Evolutionary conservation across 1,140 invertebrate species (phyloP).

Genomic region (Aplysia californica): DNA sequence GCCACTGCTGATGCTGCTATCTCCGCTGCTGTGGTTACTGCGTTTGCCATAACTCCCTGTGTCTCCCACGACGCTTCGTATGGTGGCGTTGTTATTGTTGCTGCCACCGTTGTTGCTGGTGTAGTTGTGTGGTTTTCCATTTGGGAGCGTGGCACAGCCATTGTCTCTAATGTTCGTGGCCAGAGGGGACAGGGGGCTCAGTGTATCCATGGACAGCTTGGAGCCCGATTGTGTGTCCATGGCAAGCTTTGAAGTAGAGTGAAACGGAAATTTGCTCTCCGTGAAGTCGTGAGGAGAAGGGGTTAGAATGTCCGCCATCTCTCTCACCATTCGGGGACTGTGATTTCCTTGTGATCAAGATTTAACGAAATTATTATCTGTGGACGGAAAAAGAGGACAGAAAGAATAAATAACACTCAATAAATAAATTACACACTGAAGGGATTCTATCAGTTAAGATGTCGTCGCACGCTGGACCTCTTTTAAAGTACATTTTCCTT

Average conservation of each 20-base stretch:
- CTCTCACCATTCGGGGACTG: background rate
- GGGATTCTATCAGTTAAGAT: too few species aligned
- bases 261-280: slow-evolving; percentile 8
- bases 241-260: slow-evolving; percentile 8
- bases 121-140: background rate
- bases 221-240: background rate
- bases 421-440: background rate
- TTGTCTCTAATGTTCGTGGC: background rate
- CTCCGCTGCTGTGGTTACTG: slow-evolving; percentile 12
- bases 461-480: too few species aligned
- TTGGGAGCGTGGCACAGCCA: background rate
- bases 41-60: background rate
- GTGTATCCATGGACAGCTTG: slow-evolving; percentile 4
- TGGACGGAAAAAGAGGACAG: too few species aligned
- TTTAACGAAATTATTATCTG: too few species aligned
- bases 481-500: background rate
- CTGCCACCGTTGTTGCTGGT: background rate
- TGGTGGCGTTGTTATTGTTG: background rate
- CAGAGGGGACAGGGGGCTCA: slow-evolving; percentile 13
- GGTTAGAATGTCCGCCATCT: slow-evolving; percentile 15
- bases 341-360: too few species aligned
- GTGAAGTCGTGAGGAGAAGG: slow-evolving; percentile 9
- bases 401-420: too few species aligned
- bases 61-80: too few species aligned
- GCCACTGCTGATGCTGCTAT: slow-evolving; percentile 8